Conservation (phyloP, 2,797 vertebrate species). For the Miichthys miiuy region DNA sequence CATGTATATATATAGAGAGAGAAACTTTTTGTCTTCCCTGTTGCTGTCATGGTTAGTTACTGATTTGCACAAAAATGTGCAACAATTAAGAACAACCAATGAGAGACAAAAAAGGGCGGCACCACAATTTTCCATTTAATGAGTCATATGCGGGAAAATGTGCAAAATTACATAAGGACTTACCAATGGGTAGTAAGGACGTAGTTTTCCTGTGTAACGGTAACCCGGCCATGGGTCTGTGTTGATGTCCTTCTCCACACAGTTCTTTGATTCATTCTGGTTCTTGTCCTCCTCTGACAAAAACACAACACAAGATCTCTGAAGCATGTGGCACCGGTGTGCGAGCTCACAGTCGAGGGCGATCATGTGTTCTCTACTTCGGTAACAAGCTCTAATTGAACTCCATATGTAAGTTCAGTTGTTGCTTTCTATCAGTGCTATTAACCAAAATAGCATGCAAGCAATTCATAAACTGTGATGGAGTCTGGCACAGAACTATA, state of each 20-base stretch:
- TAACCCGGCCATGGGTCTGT: constrained; percentile 98
- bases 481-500: background rate
- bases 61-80: background rate
- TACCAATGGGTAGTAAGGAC: constrained; percentile 97
- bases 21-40: background rate
- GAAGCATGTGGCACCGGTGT: constrained; percentile 28
- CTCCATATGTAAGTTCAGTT: background rate
- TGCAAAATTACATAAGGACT: constrained; percentile 50
- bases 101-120: background rate
- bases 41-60: background rate
- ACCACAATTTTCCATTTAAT: background rate
- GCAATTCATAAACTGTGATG: background rate
- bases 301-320: constrained; percentile 15
- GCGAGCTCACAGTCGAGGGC: background rate
- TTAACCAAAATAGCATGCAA: background rate
- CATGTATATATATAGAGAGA: no score
- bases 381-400: background rate
- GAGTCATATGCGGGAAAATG: background rate
- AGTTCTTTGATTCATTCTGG: constrained; percentile 91
- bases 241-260: constrained; percentile 92
- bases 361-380: background rate
- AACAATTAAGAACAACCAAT: background rate
- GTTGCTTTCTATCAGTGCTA: background rate
- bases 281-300: constrained; percentile 92
- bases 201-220: constrained; percentile 95